Percentiles rank a stretch among this genome's conserved stretches.
phyloP scores from a whole-genome alignment of 1,140 invertebrate genomes.

The Zaprionus gabonicus region DNA sequence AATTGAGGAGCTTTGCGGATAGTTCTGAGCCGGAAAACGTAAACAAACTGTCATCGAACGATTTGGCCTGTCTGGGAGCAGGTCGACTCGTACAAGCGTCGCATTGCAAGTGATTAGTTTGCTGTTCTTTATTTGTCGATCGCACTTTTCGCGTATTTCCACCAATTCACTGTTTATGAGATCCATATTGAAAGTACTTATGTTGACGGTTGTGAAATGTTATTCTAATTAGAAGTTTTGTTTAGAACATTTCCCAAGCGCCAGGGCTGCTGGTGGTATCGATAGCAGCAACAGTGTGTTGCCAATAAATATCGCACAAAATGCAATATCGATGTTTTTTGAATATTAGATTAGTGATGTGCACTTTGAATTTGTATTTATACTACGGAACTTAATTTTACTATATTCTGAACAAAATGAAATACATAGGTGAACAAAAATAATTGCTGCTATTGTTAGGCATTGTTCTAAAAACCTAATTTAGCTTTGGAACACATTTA shows the following conservation, averaged over 20 bases:
- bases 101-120: slow-evolving; percentile 88
- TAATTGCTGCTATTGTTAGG: not conserved
- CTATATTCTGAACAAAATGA: not conserved
- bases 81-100: slow-evolving; percentile 86
- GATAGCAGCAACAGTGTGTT: not conserved
- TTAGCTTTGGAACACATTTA: not conserved
- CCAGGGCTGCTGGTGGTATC: not conserved
- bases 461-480: not conserved
- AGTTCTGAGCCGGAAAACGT: slow-evolving; percentile 87
- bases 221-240: slow-evolving; percentile 40
- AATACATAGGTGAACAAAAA: not conserved
- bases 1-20: slow-evolving; percentile 86
- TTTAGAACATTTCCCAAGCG: slow-evolving; percentile 20
- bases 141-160: slow-evolving; percentile 88
- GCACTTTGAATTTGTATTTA: not conserved
- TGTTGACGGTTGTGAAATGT: not conserved
- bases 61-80: slow-evolving; percentile 86
- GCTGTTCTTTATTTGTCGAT: slow-evolving; percentile 87
- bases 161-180: slow-evolving; percentile 88
- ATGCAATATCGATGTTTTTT: not conserved
- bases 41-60: slow-evolving; percentile 88
- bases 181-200: slow-evolving; percentile 85
- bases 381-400: not conserved
- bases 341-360: not conserved
- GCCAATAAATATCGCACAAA: not conserved